Base-by-base conservation (phyloP, 1,140 invertebrate species). In the Drosophila arizonae region DNA sequence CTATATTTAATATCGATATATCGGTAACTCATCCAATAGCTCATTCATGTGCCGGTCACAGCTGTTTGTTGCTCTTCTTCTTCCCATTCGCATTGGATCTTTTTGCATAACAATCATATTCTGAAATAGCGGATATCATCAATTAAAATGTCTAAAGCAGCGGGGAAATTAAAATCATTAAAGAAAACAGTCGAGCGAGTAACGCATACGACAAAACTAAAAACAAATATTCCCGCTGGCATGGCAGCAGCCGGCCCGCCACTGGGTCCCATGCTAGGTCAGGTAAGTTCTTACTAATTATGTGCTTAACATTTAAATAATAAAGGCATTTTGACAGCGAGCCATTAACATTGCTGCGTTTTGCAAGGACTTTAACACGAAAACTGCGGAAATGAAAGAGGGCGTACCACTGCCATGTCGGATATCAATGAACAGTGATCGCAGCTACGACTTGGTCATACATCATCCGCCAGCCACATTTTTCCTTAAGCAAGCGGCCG, bases 291-390 rank as follows among this genome's bases (percentile, higher is more conserved):
- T 6, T 17, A 45, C 6, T 28, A 2, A 0, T 15, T 28, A 8
- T 6, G 21, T 45, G 0, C 1, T 8, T 0, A 15, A 1, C 6
- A 17, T 24, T 0, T 8, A 4, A 0, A 45, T 41, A 33, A 50
- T 4, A 21, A 9, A 24, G 69, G 52, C 81, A 73, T 76, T 15
- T 91, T 93, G 92, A 15, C 90, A 99, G 97, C 95, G 97, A 89
- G 97, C 97, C 48, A 95, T 99, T 33, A 99, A 99, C 90, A 99
- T 99, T 81, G 95, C 96, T 52, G 95, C 95, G 54, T 99, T 99
- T 93, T 98, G 97, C 90, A 99, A 99, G 93, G 99, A 99, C 78
- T 99, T 99, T 81, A 99, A 99, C 93, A 96, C 97, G 84, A 95
- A 94, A 90, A 99, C 99, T 2, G 96, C 95, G 64, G 94, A 99